These are phyloP conservation scores for Coleophora deauratella DNA, from an alignment of 2,888 invertebrate species.

Conservation along the genomic window DNA sequence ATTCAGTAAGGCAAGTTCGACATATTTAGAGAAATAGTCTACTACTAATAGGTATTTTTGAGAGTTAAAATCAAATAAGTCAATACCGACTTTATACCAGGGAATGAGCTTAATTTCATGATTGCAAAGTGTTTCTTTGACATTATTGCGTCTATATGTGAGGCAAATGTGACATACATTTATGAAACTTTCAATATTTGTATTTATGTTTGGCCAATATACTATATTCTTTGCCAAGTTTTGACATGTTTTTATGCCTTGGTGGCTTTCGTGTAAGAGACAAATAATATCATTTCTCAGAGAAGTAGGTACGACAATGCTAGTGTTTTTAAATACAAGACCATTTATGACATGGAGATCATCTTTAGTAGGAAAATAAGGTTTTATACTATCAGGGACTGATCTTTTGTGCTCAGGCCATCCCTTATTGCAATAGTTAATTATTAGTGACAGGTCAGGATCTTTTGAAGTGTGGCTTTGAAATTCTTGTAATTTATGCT, in stretches of 20 bases:
- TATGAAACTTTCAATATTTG: conserved; percentile 14
- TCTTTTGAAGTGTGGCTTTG: too few species aligned
- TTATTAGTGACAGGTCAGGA: too few species aligned
- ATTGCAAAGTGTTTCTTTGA: conserved; percentile 3
- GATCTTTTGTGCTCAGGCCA: too few species aligned
- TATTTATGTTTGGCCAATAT: conserved; percentile 12
- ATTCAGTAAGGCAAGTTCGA: conserved; percentile 2
- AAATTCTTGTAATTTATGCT: too few species aligned
- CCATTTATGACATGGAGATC: neutral
- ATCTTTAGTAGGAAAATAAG: too few species aligned
- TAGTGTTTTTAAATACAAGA: neutral
- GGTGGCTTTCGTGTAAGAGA: conserved; percentile 5
- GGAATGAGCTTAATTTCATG: conserved; percentile 2
- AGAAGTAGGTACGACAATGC: neutral
- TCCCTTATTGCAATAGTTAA: too few species aligned
- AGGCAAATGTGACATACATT: conserved; percentile 13
- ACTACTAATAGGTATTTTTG: conserved; percentile 12
- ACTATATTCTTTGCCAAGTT: conserved; percentile 5
- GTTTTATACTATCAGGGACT: too few species aligned
- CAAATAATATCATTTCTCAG: neutral
- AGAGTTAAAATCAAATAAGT: too few species aligned
- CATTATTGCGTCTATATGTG: too few species aligned
- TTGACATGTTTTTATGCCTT: conserved; percentile 12
- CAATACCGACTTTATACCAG: conserved; percentile 13
- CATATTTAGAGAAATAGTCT: conserved; percentile 11